Conservation (phyloP, 1,140 invertebrate species). For the Bombus confusus region DNA sequence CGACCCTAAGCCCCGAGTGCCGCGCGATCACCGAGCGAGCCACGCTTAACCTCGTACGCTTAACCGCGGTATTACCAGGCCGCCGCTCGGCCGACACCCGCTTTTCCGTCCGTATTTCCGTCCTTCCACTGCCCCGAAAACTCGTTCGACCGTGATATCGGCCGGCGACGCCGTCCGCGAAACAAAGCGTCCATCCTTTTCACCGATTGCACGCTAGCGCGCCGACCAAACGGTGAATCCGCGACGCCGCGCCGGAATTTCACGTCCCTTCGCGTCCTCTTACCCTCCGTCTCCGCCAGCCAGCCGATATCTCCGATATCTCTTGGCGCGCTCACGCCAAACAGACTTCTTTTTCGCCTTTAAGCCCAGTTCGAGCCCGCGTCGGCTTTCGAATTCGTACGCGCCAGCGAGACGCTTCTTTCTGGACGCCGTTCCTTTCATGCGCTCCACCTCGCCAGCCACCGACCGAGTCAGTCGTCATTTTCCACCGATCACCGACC, state of each 20-base stretch:
- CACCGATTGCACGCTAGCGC: not conserved
- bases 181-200: constrained; percentile 27
- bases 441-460: too few species aligned
- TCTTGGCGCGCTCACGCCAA: too few species aligned
- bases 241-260: not conserved
- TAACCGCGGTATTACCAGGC: constrained; percentile 35
- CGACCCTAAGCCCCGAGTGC: not conserved
- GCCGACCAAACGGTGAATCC: not conserved
- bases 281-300: not conserved
- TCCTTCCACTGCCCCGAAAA: constrained; percentile 34
- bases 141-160: constrained; percentile 55
- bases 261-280: too few species aligned
- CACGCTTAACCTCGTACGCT: constrained; percentile 58
- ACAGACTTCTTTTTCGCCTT: too few species aligned
- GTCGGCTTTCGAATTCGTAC: too few species aligned
- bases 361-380: too few species aligned
- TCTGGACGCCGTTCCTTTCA: too few species aligned
- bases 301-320: not conserved
- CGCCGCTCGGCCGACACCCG: not conserved
- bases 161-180: constrained; percentile 16
- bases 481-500: too few species aligned
- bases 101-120: not conserved
- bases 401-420: too few species aligned
- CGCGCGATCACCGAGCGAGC: constrained; percentile 4
- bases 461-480: too few species aligned